Evolutionary conservation across 53 echinoderm and acorn worm species (phyloP).

Genomic region (Echinarachnius parma): DNA sequence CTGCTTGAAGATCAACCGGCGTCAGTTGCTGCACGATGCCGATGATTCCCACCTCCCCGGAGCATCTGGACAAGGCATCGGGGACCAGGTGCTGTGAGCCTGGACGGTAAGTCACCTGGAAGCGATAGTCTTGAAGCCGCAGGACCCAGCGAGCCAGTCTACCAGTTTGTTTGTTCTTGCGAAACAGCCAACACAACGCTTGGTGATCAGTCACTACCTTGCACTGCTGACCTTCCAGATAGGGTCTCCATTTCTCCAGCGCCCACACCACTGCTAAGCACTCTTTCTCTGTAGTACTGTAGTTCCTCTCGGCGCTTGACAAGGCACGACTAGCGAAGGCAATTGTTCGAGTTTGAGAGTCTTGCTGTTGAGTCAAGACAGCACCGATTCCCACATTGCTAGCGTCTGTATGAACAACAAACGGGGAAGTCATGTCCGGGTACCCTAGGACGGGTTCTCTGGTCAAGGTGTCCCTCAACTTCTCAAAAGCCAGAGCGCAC

Average conservation of each 20-base stretch:
- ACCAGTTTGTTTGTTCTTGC: conserved; percentile 18
- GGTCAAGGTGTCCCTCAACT: conserved; percentile 8
- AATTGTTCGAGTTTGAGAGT: not conserved
- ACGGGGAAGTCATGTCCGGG: conserved; percentile 26
- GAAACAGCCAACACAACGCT: conserved; percentile 29
- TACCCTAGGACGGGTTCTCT: conserved; percentile 17
- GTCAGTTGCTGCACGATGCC: conserved; percentile 1
- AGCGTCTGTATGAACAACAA: conserved; percentile 48
- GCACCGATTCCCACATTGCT: conserved; percentile 20
- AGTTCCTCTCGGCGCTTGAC: conserved; percentile 31
- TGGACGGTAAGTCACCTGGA: conserved; percentile 47
- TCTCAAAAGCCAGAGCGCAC: conserved; percentile 24
- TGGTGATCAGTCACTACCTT: conserved; percentile 51
- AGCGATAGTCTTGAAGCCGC: conserved; percentile 39
- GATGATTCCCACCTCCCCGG: not conserved
- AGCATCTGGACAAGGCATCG: conserved; percentile 35
- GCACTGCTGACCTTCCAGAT: conserved; percentile 30
- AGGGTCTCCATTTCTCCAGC: conserved; percentile 42
- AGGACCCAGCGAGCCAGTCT: conserved; percentile 45
- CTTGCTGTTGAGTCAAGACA: conserved; percentile 18
- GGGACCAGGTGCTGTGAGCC: conserved; percentile 31
- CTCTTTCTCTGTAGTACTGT: conserved; percentile 32
- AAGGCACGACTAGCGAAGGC: conserved; percentile 40
- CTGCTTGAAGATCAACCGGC: not conserved
- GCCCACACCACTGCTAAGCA: conserved; percentile 46